Evolutionary conservation across 2,797 vertebrate species (phyloP), one percentile per base, ranked within the genome.

Genomic region (Gymnodraco acuticeps): DNA sequence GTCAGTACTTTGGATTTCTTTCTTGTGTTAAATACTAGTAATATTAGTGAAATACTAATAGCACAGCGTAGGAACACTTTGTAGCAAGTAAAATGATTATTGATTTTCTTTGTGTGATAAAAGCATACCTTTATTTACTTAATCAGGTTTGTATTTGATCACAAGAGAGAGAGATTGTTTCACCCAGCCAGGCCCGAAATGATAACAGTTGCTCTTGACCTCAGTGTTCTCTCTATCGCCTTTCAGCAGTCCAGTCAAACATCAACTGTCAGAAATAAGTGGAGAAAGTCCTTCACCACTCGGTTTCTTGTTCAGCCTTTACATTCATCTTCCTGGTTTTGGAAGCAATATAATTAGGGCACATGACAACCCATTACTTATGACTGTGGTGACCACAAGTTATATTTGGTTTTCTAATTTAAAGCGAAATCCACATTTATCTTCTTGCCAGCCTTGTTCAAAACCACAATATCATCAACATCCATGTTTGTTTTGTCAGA

Each of bases 391-490:
- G 13, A 55, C 84, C 81, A 64, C 62, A 83, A 82, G 85, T 89
- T 88, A 90, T 73, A 80, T 80, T 88, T 78, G 61, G 20, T 81
- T 89, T 89, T 91, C 70, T 83, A 68, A 87, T 73, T 83, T 79
- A 62, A 66, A 78, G 58, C 33, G 53, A 69, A 58, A 71, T 78
- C 75, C 56, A 71, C 70, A 52, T 89, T 82, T 81, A 86, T n/a
- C 23, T 68, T 73, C 74, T 73, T 70, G 54, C 19, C 20, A 74
- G 58, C 16, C 47, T 58, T 59, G 20, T 71, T 67, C 64, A 31
- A 38, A 69, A 54, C 42, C 74, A 48, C 27, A 13, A 56, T 60
- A 56, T 64, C 64, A 56, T 79, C 59, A 63, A 72, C 4, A 8
- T 13, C 33, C 55, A 45, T 77, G 13, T 77, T 70, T 72, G 41